Conservation (phyloP, 2,797 vertebrate species). For the Esox lucius region DNA sequence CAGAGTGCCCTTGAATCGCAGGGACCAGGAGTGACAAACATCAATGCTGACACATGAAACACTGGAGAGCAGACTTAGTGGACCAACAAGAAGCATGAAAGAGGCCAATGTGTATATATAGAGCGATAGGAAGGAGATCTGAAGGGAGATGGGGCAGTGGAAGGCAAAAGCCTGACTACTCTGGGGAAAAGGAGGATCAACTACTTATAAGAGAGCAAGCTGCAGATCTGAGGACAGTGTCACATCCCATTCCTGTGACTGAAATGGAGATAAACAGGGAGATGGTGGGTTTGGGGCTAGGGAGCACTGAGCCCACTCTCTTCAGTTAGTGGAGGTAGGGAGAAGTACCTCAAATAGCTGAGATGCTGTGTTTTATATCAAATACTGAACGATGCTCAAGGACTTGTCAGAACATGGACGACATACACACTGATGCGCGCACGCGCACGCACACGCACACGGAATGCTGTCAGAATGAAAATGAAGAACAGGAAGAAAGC, state of each 20-base stretch:
- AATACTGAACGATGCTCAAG: neutral
- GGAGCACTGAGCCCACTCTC: neutral
- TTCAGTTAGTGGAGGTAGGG: neutral
- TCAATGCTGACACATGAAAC: conserved; percentile 12
- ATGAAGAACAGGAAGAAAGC: conserved; percentile 30
- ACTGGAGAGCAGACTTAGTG: conserved; percentile 30
- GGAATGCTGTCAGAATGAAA: conserved; percentile 10
- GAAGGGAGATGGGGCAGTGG: neutral
- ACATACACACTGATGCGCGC: neutral
- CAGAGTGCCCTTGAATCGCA: conserved; percentile 11
- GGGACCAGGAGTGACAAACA: conserved; percentile 11
- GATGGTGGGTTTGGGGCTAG: neutral
- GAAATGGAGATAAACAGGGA: conserved; percentile 44
- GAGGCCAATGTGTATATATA: conserved; percentile 22
- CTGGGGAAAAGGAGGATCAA: conserved; percentile 28
- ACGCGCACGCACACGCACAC: neutral
- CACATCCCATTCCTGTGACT: conserved; percentile 39
- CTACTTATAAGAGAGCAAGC: conserved; percentile 44
- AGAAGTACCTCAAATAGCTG: neutral
- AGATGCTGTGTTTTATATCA: conserved; percentile 1
- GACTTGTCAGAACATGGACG: neutral
- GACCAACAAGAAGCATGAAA: conserved; percentile 23
- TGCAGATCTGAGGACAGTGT: conserved; percentile 38
- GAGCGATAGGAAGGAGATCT: neutral
- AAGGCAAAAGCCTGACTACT: neutral